Conservation (phyloP, 2,888 invertebrate species). For the Lypha dubia region DNA sequence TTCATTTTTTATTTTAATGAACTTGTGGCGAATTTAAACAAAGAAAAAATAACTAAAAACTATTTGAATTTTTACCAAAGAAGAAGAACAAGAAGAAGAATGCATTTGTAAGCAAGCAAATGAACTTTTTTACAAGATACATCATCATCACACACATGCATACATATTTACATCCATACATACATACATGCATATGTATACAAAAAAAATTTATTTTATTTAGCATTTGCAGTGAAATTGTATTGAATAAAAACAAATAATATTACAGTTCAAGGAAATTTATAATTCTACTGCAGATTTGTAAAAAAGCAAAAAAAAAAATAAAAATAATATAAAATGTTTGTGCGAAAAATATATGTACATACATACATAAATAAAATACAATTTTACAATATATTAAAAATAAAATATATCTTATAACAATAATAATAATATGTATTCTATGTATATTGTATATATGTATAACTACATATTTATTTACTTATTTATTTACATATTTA, state of each 20-base stretch:
- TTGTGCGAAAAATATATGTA: conserved; percentile 56
- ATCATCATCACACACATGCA: too few species aligned
- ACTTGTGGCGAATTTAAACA: conserved; percentile 55
- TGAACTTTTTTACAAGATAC: conserved; percentile 52
- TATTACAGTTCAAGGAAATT: conserved; percentile 51
- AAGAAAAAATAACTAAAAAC: conserved; percentile 26
- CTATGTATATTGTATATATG: conserved; percentile 71
- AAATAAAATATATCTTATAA: conserved; percentile 47
- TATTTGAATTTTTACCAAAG: conserved; percentile 27
- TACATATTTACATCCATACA: conserved; percentile 43
- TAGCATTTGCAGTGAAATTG: conserved; percentile 68
- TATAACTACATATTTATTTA: conserved; percentile 56
- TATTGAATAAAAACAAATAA: conserved; percentile 41
- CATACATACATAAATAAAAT: conserved; percentile 45
- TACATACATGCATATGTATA: conserved; percentile 47
- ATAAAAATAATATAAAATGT: conserved; percentile 25
- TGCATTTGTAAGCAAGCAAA: conserved; percentile 46
- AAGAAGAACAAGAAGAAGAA: too few species aligned
- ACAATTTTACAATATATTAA: conserved; percentile 62
- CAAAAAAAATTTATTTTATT: conserved; percentile 11
- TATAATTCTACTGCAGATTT: conserved; percentile 62
- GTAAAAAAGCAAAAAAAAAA: conserved; percentile 51
- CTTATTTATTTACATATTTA: conserved; percentile 47
- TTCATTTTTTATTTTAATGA: conserved; percentile 22
- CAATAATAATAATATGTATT: conserved; percentile 52